Percentiles rank a stretch among this genome's conserved stretches.
These are phyloP conservation scores for Onychostruthus taczanowskii DNA, from an alignment of 2,113 vertebrate species.

Conservation along the genomic window DNA sequence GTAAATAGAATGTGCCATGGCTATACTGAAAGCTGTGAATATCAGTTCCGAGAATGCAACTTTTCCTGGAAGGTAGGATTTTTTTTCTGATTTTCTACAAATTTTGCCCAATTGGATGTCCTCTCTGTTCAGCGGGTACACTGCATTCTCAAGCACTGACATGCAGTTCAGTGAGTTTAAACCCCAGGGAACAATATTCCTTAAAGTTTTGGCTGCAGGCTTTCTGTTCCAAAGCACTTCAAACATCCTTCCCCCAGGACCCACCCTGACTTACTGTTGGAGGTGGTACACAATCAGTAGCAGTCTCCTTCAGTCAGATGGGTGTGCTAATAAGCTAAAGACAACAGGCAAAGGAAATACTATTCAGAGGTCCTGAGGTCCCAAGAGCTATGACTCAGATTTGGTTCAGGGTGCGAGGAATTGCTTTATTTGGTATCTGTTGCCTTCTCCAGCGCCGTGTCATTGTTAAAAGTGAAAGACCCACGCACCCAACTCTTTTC, in stretches of 20 bases:
- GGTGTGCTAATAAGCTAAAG: constrained; percentile 38
- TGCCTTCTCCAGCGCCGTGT: background rate
- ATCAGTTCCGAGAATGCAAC: background rate
- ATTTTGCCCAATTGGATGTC: background rate
- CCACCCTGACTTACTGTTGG: background rate
- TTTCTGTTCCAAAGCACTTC: background rate
- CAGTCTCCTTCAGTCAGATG: background rate
- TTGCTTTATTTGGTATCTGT: constrained; percentile 49
- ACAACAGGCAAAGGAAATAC: constrained; percentile 38
- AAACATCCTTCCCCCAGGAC: background rate
- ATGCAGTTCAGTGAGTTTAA: background rate
- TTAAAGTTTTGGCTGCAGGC: background rate
- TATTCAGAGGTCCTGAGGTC: constrained; percentile 19
- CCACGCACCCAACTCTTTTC: background rate
- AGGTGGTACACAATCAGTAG: background rate
- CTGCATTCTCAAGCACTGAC: background rate
- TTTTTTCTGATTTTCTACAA: background rate
- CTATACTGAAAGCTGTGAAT: background rate
- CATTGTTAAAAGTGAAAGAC: background rate
- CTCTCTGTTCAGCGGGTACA: background rate
- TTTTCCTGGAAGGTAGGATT: background rate
- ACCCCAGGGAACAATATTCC: background rate
- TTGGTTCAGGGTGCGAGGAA: constrained; percentile 36
- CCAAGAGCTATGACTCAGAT: constrained; percentile 47
- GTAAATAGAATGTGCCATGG: background rate